These are phyloP conservation scores for Hemibates koningsi DNA, from an alignment of 2,113 vertebrate genomes.

Conservation along the genomic window DNA sequence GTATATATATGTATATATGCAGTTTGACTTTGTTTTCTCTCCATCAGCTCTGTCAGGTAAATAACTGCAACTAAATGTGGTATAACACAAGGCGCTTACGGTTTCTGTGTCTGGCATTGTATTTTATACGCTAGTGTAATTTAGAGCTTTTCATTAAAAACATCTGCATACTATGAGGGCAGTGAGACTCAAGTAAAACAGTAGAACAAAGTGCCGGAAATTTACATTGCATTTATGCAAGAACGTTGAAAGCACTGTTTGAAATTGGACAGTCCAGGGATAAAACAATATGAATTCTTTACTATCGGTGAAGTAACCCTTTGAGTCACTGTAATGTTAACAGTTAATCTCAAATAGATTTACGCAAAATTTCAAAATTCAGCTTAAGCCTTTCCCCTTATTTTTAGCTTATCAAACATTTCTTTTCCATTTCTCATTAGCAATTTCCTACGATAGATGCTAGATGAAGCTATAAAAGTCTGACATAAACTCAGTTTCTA, in stretches of 20 bases:
- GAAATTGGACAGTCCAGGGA: background rate
- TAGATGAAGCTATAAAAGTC: background rate
- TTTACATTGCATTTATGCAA: background rate
- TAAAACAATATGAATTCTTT: background rate
- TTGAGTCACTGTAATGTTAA: background rate
- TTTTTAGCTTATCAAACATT: background rate
- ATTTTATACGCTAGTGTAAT: background rate
- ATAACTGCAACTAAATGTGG: background rate
- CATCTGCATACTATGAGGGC: background rate
- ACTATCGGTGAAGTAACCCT: background rate
- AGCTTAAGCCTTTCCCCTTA: background rate
- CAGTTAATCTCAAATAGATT: background rate
- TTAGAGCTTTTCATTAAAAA: background rate
- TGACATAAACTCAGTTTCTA: background rate
- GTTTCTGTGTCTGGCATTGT: background rate
- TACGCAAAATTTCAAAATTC: background rate
- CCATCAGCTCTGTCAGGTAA: background rate
- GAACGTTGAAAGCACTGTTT: background rate
- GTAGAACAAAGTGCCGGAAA: background rate
- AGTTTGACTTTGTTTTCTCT: background rate
- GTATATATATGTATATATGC: background rate
- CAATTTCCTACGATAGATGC: background rate
- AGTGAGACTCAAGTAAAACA: background rate
- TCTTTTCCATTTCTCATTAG: background rate
- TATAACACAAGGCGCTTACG: background rate